Base-by-base conservation (phyloP, 2,888 invertebrate species). In the Prosapia bicincta region DNA sequence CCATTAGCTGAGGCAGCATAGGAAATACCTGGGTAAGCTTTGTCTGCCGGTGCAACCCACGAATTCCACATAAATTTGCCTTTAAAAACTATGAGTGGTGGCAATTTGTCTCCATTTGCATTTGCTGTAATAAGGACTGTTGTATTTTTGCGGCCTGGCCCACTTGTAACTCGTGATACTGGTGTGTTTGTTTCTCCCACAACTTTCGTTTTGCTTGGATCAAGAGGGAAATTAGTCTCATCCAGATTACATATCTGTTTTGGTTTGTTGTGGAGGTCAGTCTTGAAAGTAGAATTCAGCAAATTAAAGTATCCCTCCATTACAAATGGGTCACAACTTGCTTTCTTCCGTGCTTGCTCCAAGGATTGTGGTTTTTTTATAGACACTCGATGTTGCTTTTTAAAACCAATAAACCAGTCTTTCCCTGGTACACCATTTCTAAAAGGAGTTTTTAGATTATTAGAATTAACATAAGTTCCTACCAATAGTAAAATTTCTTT, bases 61-160 rank as follows among this genome's bases (percentile, higher is more conserved):
- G 81, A 78, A 77, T 83, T 82, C 83, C 84, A 85, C n/a, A 82
- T 77, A 82, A 80, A 78, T 79, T 83, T 83, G 20, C 83, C 81
- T 74, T 83, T 83, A 78, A 81, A 83, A 66, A 83, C 82, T 43
- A 84, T 83, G 30, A 84, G 77, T 28, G 83, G 84, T 26, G 82
- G 82, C 13, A 79, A 79, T 79, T 83, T 83, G 0, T 81, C 79
- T 66, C 83, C 82, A 7, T 13, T 26, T 2, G 74, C 76, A 75
- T 30, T 72, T 0, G 20, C 72, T 3, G 24, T 66, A 82, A 77
- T 13, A 6, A 77, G 66, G 2, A 77, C 75, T 26, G 77, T 75
- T n/a, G 65, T 32, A 67, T 72, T 77, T 24, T 77, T 74, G 3
- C 74, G 9, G 13, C 77, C 71, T 5, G 74, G 71, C 9, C 69